phyloP scores from a whole-genome alignment of 1,140 invertebrate genomes.

The Drosophila dunni region DNA sequence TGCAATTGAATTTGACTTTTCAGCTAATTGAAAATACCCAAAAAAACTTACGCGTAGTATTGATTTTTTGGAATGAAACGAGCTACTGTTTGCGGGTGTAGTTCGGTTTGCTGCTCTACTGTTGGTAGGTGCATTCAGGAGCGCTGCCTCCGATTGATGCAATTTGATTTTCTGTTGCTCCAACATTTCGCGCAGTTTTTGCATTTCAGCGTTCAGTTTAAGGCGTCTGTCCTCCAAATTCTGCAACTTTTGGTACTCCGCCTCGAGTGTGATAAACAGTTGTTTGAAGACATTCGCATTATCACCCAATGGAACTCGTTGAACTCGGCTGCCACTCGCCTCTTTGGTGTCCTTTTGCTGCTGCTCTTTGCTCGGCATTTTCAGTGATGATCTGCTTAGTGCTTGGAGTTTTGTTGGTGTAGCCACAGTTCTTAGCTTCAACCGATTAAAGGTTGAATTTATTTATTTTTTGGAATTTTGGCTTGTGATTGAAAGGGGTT shows the following conservation, averaged over 20 bases:
- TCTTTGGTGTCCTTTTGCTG: background rate
- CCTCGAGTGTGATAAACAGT: constrained; percentile 44
- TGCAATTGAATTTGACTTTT: no score
- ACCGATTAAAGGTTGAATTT: background rate
- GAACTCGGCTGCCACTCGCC: background rate
- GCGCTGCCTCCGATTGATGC: background rate
- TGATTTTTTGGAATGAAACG: background rate
- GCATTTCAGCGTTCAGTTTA: constrained; percentile 40
- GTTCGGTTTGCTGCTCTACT: background rate
- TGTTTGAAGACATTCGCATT: constrained; percentile 15
- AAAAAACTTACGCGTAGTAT: background rate
- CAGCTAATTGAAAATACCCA: no score
- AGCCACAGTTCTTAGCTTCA: constrained; percentile 2
- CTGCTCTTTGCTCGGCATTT: background rate
- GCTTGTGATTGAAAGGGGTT: background rate
- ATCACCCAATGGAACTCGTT: background rate
- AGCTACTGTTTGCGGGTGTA: background rate
- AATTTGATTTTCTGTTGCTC: constrained; percentile 28
- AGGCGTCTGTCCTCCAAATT: constrained; percentile 35
- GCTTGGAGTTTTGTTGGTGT: background rate
- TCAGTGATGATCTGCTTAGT: background rate
- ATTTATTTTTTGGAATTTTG: background rate
- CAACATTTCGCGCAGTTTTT: constrained; percentile 23
- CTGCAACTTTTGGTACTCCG: constrained; percentile 43
- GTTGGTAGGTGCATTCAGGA: background rate